These are phyloP conservation scores for Patagioenas fasciata DNA, from an alignment of 2,113 vertebrate genomes.

Conservation along the genomic window DNA sequence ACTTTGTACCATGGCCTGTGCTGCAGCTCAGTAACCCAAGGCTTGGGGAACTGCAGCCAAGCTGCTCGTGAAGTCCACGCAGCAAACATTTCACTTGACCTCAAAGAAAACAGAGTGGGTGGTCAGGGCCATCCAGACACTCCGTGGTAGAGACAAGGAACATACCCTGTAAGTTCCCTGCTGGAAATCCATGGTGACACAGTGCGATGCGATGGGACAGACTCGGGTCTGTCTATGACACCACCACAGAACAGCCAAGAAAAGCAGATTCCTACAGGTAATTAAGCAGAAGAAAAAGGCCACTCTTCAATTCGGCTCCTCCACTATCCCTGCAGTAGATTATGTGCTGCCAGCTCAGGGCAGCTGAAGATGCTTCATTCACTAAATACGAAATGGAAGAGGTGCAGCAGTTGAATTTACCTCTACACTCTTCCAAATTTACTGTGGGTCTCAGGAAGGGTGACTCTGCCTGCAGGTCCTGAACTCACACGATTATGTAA, in stretches of 20 bases:
- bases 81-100: not conserved
- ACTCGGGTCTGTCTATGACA: not conserved
- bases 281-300: not conserved
- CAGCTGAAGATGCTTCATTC: not conserved
- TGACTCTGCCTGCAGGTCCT: rapidly evolving
- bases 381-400: not conserved
- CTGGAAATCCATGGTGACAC: not conserved
- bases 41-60: not conserved
- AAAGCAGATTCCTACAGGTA: not conserved
- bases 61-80: rapidly evolving
- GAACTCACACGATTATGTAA: rapidly evolving
- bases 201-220: not conserved
- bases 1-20: not conserved
- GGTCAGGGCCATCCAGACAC: not conserved
- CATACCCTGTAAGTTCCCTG: not conserved
- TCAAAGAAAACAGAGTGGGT: not conserved
- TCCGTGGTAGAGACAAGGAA: rapidly evolving
- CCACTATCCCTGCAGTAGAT: not conserved
- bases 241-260: not conserved
- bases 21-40: not conserved
- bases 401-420: rapidly evolving
- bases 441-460: not conserved
- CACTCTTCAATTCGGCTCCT: not conserved
- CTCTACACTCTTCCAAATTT: not conserved
- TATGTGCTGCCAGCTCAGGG: not conserved